phyloP scores from a whole-genome alignment of 2,113 vertebrate genomes.

The Papio anubis region DNA sequence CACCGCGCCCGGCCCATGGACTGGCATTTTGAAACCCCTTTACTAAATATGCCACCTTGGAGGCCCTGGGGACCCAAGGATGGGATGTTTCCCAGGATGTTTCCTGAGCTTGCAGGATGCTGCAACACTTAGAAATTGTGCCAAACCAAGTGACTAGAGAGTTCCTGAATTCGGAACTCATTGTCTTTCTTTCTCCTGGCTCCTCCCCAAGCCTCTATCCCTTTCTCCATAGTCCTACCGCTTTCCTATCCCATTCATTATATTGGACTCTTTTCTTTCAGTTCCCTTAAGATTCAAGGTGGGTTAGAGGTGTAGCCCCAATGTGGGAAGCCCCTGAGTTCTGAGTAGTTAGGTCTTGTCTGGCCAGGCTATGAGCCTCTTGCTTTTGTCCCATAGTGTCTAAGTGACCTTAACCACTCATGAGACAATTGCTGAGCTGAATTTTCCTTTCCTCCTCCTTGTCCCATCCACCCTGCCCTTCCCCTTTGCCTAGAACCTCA shows the following conservation, averaged over 20 bases:
- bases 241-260: background rate
- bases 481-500: conserved; percentile 55
- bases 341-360: background rate
- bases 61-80: background rate
- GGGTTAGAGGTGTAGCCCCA: background rate
- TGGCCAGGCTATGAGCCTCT: background rate
- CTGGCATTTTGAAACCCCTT: conserved; percentile 5
- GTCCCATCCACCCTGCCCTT: background rate
- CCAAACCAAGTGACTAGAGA: conserved; percentile 58
- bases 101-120: conserved; percentile 52
- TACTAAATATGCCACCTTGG: background rate
- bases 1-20: background rate
- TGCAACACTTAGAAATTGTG: conserved; percentile 65
- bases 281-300: background rate
- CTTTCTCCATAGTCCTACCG: background rate
- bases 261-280: background rate
- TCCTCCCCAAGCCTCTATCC: background rate
- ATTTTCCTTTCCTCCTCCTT: conserved; percentile 13
- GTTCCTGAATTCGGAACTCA: conserved; percentile 55
- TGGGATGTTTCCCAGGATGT: conserved; percentile 29
- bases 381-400: background rate
- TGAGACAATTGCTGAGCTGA: conserved; percentile 30
- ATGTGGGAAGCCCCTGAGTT: background rate
- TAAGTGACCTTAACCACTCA: background rate
- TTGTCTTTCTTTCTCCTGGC: conserved; percentile 47